Conservation (phyloP, 2,113 vertebrate genomes). For the Boulengeromyrus knoepffleri region DNA sequence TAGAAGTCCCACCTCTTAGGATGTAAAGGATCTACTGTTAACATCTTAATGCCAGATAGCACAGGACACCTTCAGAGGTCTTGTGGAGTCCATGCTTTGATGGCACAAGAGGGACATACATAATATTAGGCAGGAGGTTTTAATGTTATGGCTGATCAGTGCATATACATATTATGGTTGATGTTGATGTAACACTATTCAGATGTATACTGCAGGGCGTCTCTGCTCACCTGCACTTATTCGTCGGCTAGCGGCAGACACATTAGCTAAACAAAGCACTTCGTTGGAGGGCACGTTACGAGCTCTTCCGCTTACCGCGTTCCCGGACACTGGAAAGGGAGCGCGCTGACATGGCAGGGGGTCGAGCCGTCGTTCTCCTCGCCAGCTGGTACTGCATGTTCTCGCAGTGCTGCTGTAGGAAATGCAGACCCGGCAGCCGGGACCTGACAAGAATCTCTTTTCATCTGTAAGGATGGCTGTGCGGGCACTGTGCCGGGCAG, state of each 20-base stretch:
- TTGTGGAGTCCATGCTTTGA: not conserved
- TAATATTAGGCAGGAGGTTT: not conserved
- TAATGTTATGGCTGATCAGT: not conserved
- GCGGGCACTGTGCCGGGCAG: not conserved
- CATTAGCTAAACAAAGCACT: constrained; percentile 33
- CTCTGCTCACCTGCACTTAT: not conserved
- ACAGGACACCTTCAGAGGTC: not conserved
- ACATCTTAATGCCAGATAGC: not conserved
- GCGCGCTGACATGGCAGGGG: not conserved
- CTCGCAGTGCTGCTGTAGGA: not conserved
- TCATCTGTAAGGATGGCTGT: not conserved
- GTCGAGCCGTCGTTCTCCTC: not conserved
- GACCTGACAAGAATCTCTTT: not conserved
- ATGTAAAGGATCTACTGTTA: not conserved
- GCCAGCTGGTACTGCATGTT: not conserved
- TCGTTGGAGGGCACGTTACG: not conserved
- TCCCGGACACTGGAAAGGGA: not conserved
- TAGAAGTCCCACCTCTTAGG: not conserved
- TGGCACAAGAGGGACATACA: not conserved
- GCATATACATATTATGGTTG: not conserved
- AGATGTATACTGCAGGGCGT: not conserved
- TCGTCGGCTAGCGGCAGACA: not conserved
- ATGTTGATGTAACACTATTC: not conserved
- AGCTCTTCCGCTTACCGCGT: constrained; percentile 16
- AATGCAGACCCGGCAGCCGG: not conserved